Percentiles rank a stretch among this genome's conserved stretches.
Conservation (phyloP, 2,888 invertebrate genomes). For the Hyposoter dolosus region DNA sequence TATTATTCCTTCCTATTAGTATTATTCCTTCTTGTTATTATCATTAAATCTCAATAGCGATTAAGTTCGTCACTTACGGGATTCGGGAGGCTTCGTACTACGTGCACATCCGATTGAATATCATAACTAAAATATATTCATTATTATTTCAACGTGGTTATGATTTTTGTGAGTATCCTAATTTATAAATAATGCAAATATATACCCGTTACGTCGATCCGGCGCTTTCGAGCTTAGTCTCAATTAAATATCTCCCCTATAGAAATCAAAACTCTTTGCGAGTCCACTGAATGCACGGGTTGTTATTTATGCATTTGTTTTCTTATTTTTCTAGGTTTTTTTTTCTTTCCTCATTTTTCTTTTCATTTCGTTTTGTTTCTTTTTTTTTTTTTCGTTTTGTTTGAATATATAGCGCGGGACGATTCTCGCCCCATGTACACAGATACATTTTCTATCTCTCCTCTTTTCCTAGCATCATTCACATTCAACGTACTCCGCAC, state of each 20-base stretch:
- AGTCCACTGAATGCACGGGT: slow-evolving; percentile 76
- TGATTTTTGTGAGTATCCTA: not conserved
- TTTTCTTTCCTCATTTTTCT: slow-evolving; percentile 46
- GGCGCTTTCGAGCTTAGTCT: slow-evolving; percentile 81
- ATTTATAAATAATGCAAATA: slow-evolving; percentile 21
- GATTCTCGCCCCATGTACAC: slow-evolving; percentile 42
- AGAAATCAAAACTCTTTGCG: slow-evolving; percentile 69
- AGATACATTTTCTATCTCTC: slow-evolving; percentile 34
- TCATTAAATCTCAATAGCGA: slow-evolving; percentile 47
- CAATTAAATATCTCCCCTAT: slow-evolving; percentile 78
- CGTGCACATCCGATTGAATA: slow-evolving; percentile 25
- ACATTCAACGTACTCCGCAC: slow-evolving; percentile 62
- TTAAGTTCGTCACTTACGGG: slow-evolving; percentile 45
- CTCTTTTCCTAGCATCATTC: slow-evolving; percentile 69
- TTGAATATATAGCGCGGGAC: slow-evolving; percentile 34
- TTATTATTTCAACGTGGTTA: slow-evolving; percentile 45
- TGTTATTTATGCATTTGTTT: slow-evolving; percentile 41
- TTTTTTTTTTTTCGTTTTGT: slow-evolving; percentile 39
- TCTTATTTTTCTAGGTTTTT: slow-evolving; percentile 42
- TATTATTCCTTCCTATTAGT: not conserved
- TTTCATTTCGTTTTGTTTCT: slow-evolving; percentile 33
- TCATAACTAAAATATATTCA: slow-evolving; percentile 21
- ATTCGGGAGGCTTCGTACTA: slow-evolving; percentile 31
- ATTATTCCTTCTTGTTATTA: slow-evolving; percentile 22
- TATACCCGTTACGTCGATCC: slow-evolving; percentile 46